Percentiles rank a stretch among this genome's conserved stretches.
phyloP scores from a whole-genome alignment of 1,140 invertebrate genomes.

The Bombus pyrosoma region DNA sequence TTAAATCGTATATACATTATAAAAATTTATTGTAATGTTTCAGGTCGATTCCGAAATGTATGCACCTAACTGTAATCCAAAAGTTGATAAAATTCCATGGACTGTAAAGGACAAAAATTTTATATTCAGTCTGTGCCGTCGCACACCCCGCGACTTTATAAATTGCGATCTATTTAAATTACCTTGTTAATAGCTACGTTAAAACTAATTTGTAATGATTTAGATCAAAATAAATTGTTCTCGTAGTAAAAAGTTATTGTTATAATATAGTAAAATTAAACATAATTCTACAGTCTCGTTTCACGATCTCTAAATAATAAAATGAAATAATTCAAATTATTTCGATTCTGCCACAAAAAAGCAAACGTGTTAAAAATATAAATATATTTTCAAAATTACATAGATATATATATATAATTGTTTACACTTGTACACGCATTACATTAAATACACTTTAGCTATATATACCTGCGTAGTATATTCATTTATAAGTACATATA shows the following conservation, averaged over 20 bases:
- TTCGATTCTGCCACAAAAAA: slow-evolving; percentile 9
- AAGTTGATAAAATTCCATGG: slow-evolving; percentile 65
- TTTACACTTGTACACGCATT: neutral
- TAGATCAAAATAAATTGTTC: slow-evolving; percentile 21
- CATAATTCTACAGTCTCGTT: neutral
- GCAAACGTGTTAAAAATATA: slow-evolving; percentile 43
- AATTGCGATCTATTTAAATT: neutral
- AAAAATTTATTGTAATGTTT: neutral
- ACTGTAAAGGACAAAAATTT: slow-evolving; percentile 79
- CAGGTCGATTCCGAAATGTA: slow-evolving; percentile 82
- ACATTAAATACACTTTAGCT: slow-evolving; percentile 20
- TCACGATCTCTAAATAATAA: neutral
- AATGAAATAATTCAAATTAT: slow-evolving; percentile 62
- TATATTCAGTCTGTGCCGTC: accelerated
- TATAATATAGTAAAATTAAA: neutral
- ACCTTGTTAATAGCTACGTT: too few relatives aligned
- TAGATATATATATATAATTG: slow-evolving; percentile 18
- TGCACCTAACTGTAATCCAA: slow-evolving; percentile 82
- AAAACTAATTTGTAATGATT: neutral
- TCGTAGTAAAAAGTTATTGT: neutral
- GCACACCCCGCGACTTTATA: neutral
- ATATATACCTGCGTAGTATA: neutral
- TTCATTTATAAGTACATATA: neutral
- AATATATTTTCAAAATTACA: slow-evolving; percentile 62
- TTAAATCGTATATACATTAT: neutral